phyloP scores from a whole-genome alignment of 2,113 vertebrate genomes.

The Perca fluviatilis region DNA sequence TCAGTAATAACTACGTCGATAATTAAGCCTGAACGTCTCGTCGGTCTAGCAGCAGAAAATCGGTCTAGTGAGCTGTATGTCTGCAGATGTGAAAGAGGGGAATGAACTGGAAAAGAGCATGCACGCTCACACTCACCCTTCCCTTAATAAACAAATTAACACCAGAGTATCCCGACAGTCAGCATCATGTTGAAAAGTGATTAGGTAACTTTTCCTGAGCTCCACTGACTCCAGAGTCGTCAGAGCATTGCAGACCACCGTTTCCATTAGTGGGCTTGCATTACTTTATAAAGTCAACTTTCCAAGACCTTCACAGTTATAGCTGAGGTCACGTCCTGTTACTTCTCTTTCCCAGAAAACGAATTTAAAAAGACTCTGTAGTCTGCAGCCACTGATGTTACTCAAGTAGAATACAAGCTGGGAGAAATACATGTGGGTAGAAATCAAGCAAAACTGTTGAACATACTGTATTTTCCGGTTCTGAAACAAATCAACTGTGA shows the following conservation, averaged over 20 bases:
- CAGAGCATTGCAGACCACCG: conserved; percentile 17
- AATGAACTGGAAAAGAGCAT: conserved; percentile 1
- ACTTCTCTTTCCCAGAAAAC: conserved; percentile 30
- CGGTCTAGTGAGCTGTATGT: neutral
- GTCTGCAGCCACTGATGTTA: conserved; percentile 21
- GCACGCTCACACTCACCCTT: conserved; percentile 9
- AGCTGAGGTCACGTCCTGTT: conserved; percentile 42
- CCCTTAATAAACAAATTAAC: conserved; percentile 26
- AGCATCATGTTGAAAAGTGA: conserved; percentile 13
- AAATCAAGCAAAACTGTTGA: conserved; percentile 19
- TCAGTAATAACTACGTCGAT: neutral
- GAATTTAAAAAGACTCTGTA: conserved; percentile 21
- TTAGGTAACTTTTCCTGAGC: conserved; percentile 36
- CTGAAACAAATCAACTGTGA: conserved; percentile 11
- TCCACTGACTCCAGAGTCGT: conserved; percentile 18
- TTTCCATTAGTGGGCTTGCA: conserved; percentile 25
- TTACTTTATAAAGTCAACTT: conserved; percentile 59
- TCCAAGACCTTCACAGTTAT: conserved; percentile 37
- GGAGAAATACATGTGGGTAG: conserved; percentile 9
- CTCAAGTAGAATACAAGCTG: conserved; percentile 41
- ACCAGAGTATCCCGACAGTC: conserved; percentile 7
- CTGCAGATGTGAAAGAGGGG: neutral
- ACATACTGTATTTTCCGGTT: conserved; percentile 6
- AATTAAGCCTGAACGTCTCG: neutral
- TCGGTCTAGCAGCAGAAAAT: neutral